phyloP scores from a whole-genome alignment of 2,888 invertebrate genomes.

The Perithous albicinctus region DNA sequence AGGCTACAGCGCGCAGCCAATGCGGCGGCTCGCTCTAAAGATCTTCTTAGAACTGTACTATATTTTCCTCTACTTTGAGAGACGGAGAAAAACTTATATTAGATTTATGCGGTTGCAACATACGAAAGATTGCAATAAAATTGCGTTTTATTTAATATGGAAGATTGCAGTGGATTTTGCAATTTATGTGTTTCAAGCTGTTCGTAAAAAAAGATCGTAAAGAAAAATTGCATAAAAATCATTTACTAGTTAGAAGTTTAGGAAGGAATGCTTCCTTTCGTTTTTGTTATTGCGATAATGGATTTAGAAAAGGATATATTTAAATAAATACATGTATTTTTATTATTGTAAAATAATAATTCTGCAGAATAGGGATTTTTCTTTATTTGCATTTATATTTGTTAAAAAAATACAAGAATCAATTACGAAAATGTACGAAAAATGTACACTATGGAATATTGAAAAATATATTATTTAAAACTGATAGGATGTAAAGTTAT shows the following conservation, averaged over 20 bases:
- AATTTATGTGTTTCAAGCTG: background rate
- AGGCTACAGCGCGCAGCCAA: slow-evolving; percentile 4
- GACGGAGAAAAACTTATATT: background rate
- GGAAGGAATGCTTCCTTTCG: background rate
- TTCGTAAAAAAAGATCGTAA: too few species aligned
- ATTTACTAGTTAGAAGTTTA: background rate
- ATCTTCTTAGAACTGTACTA: background rate
- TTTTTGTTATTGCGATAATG: background rate
- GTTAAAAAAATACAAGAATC: too few species aligned
- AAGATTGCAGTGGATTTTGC: background rate
- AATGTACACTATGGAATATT: too few species aligned
- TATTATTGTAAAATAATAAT: too few species aligned
- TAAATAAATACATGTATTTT: too few species aligned
- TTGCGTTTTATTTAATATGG: background rate
- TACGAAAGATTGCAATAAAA: background rate
- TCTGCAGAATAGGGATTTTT: too few species aligned
- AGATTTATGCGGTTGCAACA: background rate
- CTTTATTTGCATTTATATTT: too few species aligned
- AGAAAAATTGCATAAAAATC: background rate
- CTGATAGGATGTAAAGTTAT: too few species aligned
- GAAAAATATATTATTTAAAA: too few species aligned
- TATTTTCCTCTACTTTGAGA: background rate
- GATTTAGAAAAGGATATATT: background rate
- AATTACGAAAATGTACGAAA: too few species aligned
- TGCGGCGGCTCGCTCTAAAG: background rate